phyloP scores from a whole-genome alignment of 2,113 vertebrate species.

The Passerina amoena region DNA sequence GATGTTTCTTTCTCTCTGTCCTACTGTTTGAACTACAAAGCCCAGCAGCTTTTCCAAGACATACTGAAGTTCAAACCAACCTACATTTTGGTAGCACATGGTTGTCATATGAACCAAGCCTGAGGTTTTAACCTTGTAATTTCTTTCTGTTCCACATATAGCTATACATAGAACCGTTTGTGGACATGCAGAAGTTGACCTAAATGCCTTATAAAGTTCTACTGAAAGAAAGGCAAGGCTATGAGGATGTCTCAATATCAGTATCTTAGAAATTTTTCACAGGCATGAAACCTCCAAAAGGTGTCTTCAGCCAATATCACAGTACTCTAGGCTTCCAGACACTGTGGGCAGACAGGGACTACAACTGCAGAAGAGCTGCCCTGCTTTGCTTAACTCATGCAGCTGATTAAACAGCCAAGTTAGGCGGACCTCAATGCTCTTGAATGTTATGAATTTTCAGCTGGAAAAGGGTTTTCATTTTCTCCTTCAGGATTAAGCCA shows the following conservation, averaged over 20 bases:
- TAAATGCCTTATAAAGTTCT: neutral
- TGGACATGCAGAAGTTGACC: neutral
- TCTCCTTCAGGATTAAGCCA: neutral
- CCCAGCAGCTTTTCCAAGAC: neutral
- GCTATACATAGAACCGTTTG: neutral
- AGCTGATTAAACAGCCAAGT: neutral
- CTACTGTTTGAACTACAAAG: neutral
- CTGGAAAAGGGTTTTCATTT: neutral
- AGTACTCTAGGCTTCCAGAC: neutral
- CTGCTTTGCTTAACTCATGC: neutral
- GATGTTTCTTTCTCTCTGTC: neutral
- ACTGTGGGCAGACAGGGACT: neutral
- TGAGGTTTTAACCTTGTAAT: constrained; percentile 23
- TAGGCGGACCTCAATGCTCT: neutral
- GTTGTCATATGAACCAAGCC: neutral
- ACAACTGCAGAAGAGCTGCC: neutral
- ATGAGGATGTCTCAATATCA: neutral
- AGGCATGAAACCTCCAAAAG: neutral
- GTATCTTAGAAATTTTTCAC: neutral
- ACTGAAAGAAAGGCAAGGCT: neutral
- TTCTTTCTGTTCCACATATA: neutral
- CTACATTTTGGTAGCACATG: neutral
- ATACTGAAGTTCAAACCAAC: neutral
- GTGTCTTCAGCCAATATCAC: neutral
- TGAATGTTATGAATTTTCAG: neutral